Evolutionary conservation across 2,113 vertebrate species (phyloP).

Genomic region (Clarias macrocephalus): DNA sequence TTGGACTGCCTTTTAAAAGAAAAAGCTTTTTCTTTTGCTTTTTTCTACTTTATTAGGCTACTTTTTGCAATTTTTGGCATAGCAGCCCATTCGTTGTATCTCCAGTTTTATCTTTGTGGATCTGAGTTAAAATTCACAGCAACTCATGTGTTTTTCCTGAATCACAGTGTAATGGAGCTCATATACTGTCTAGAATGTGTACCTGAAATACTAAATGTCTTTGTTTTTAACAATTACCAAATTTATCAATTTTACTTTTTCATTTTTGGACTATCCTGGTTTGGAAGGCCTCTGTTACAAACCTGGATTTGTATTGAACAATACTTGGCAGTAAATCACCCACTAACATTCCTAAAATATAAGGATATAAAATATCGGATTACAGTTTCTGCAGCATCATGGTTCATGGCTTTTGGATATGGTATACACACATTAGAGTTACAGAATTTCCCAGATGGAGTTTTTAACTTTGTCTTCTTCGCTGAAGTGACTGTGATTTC

Average conservation of each 20-base stretch:
- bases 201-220: not conserved
- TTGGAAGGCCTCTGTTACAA: conserved; percentile 30
- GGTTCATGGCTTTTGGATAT: not conserved
- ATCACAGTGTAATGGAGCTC: conserved; percentile 22
- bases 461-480: conserved; percentile 8
- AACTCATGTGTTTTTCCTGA: conserved; percentile 23
- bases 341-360: conserved; percentile 33
- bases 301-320: conserved; percentile 38
- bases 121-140: conserved; percentile 17
- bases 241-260: not conserved
- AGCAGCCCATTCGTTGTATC: conserved; percentile 23
- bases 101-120: conserved; percentile 9
- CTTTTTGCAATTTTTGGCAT: conserved; percentile 21
- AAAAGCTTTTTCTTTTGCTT: not conserved
- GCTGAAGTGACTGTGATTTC: conserved; percentile 8
- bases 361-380: conserved; percentile 27
- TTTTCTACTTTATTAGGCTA: not conserved
- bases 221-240: not conserved
- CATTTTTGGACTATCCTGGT: conserved; percentile 19
- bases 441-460: not conserved
- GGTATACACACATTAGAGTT: not conserved
- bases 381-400: not conserved
- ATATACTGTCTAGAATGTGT: conserved; percentile 10
- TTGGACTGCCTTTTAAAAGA: not conserved
- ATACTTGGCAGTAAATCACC: conserved; percentile 40